Evolutionary conservation across 2,888 invertebrate species (phyloP), one percentile per base, ranked within the genome.

Genomic region (Pachydiplax longipennis): DNA sequence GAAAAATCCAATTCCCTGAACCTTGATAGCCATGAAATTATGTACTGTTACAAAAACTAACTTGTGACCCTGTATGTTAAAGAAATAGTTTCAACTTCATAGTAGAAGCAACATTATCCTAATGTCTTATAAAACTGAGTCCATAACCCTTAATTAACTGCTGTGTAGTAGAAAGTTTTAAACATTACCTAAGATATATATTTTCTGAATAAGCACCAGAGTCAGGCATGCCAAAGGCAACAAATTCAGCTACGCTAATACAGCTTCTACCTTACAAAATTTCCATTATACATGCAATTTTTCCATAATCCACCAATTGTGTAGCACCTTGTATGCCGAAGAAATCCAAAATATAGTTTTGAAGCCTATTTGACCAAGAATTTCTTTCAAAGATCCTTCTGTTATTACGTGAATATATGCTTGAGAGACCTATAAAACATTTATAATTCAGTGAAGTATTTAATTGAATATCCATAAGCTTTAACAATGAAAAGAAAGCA

Each of bases 141-240:
- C 53, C 48, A 83, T 15, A 31, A 83, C 40, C 53, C 53, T 53
- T 83, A 40, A 83, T 48, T 83, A 53, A 83, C 53, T 83, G 82
- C 53, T 40, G 82, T 53, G 53, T 53, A 83, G 48, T 25, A 83
- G n/a, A 53, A 40, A 83, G 53, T 83, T 83, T 31, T 31, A n/a
- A 18, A 81, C 44, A 83, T 48, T 15, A 53, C 53, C 82, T 53
- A 25, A 53, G 25, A 40, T 37, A 37, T 37, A 40, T 6, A 82
- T 25, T 48, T 40, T 53, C 53, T 83, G 48, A 83, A 83, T 83
- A 83, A 83, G 82, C 82, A 83, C 82, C 82, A 31, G 53, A 83
- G 82, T 83, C 82, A 83, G 82, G 82, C 82, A 53, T 83, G 82
- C 82, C 82, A 83, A 83, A 83, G 82, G 82, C 82, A 83, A 83